These are phyloP conservation scores for Tangara arthus DNA, from an alignment of 2,797 vertebrate genomes.

Conservation along the genomic window DNA sequence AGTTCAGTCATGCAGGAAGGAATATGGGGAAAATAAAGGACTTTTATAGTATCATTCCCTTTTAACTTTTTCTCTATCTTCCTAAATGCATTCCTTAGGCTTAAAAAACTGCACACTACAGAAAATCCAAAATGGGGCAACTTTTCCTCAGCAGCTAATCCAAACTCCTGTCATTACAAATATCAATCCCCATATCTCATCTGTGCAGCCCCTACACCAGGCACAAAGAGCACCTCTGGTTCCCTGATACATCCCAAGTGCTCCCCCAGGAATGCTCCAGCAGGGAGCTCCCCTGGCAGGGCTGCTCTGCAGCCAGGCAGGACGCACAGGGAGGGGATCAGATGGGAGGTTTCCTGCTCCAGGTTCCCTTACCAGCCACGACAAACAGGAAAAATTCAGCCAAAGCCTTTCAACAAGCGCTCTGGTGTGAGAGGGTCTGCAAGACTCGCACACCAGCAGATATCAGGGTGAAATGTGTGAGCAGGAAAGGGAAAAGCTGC, in stretches of 20 bases:
- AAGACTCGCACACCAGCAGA: neutral
- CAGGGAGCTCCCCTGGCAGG: neutral
- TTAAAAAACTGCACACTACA: neutral
- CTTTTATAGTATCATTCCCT: neutral
- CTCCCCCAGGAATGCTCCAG: neutral
- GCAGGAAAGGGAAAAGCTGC: neutral
- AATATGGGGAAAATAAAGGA: neutral
- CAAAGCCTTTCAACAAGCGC: neutral
- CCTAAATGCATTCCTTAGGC: neutral
- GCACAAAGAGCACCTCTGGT: neutral
- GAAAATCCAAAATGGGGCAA: neutral
- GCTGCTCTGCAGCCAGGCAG: neutral
- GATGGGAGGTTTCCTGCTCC: neutral
- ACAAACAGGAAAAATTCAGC: neutral
- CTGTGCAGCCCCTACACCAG: neutral
- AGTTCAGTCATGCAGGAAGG: neutral
- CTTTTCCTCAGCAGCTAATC: neutral
- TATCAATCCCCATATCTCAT: neutral
- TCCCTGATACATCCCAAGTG: neutral
- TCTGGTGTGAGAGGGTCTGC: neutral
- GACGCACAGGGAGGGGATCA: fast-evolving
- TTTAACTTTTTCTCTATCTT: neutral
- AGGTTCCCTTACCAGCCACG: neutral
- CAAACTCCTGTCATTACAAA: neutral
- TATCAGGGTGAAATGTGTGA: fast-evolving